Evolutionary conservation across 2,888 invertebrate species (phyloP), one percentile per base, ranked within the genome.

Genomic region (Serripes groenlandicus): DNA sequence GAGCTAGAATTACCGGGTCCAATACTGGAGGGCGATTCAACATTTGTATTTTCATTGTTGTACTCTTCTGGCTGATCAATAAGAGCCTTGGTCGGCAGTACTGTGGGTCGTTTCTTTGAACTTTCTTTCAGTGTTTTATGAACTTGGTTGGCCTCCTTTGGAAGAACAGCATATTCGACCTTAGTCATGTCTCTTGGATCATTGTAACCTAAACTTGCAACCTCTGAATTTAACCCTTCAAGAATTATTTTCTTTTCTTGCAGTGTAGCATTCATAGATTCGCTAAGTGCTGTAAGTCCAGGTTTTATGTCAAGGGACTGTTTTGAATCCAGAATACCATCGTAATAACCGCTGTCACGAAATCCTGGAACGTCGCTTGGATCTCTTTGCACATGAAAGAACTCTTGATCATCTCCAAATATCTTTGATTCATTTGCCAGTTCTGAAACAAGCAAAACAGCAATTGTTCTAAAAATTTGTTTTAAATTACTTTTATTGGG

Each of bases 281-380:
- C 68, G 21, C 34, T 42, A 1, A 52, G 52, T 23, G 66, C 52
- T 2, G 56, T 26, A 18, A 66, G 64, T 30, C 74, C 74, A 18
- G 32, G 34, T 52, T 74, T 74, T 28, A 49, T 34, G 34, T 73
- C 73, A 26, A 73, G 73, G 15, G 71, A 71, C 9, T 21, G 21
- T 35, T 72, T 71, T 15, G 60, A 42, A 62, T 79, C 78, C 5
- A 79, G 11, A 21, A 69, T 60, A 26, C 83, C 83, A 64, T 86
- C 86, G 54, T 86, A 86, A 42, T 86, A 86, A 1, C 86, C 86
- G 54, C 86, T 86, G 70, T 86, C 86, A 62, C 86, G 70, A 60
- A 86, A 86, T 23, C 84, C 78, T 11, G 84, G 68, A 15, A 71
- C 64, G 5, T 76, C 74, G 4, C n/a, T 60, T 3, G 72, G 52